phyloP scores from a whole-genome alignment of 2,888 invertebrate genomes.

The Drosophila pullipes region DNA sequence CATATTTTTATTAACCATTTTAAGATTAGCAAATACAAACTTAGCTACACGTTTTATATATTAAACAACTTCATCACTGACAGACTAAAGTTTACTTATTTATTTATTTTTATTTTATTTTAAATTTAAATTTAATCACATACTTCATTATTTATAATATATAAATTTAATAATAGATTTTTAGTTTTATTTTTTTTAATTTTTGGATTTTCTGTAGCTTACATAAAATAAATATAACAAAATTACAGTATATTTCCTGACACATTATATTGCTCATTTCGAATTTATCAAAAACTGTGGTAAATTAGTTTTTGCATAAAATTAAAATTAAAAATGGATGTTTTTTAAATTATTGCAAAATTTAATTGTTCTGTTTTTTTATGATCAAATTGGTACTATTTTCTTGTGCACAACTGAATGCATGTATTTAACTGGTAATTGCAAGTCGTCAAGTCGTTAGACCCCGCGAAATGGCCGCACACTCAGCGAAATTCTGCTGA shows the following conservation, averaged over 20 bases:
- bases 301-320: neutral
- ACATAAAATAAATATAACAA: neutral
- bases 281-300: neutral
- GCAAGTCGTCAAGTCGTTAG: constrained; percentile 60
- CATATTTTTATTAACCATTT: neutral
- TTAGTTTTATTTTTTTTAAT: fast-evolving
- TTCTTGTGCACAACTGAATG: neutral
- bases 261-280: neutral
- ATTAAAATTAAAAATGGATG: fast-evolving
- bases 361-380: neutral
- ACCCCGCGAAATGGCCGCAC: constrained; percentile 62
- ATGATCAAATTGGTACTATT: neutral
- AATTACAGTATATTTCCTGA: neutral
- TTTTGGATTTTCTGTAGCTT: too few relatives aligned
- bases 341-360: too few relatives aligned
- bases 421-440: constrained; percentile 34
- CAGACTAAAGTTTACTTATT: neutral
- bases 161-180: neutral
- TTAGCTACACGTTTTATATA: neutral
- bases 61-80: neutral
- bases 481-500: constrained; percentile 64
- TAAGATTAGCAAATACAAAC: neutral
- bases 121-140: neutral
- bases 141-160: neutral
- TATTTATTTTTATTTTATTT: neutral